phyloP scores from a whole-genome alignment of 2,113 vertebrate species.

The Synchiropus splendidus region DNA sequence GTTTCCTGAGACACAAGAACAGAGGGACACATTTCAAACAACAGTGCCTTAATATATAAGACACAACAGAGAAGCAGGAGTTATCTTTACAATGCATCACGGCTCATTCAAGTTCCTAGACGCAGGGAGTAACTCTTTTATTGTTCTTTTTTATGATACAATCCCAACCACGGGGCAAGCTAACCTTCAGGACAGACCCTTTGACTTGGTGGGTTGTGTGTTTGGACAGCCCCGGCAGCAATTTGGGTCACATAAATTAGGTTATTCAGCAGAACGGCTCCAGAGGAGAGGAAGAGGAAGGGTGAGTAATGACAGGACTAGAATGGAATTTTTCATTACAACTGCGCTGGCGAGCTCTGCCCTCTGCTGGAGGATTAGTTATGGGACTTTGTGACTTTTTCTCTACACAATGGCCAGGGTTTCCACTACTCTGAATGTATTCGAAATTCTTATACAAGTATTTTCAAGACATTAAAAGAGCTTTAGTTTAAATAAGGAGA shows the following conservation, averaged over 20 bases:
- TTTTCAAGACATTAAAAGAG: no score
- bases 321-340: conserved; percentile 41
- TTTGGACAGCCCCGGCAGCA: conserved; percentile 28
- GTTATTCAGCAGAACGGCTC: conserved; percentile 48
- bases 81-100: conserved; percentile 8
- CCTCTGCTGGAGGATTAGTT: conserved; percentile 53
- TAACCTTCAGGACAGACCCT: conserved; percentile 1
- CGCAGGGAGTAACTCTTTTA: conserved; percentile 1
- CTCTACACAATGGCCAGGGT: no score
- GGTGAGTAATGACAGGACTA: conserved; percentile 45
- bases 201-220: conserved; percentile 14
- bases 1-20: conserved; percentile 70
- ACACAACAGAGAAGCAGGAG: conserved; percentile 6
- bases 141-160: conserved; percentile 1
- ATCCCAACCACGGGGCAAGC: not conserved
- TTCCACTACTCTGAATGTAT: no score
- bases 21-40: conserved; percentile 22
- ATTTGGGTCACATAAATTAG: conserved; percentile 58
- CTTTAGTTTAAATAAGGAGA: no score
- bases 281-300: conserved; percentile 29
- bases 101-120: conserved; percentile 6
- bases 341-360: conserved; percentile 29
- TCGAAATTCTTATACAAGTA: no score
- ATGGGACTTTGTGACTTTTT: no score
- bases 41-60: no score